Evolutionary conservation across 2,888 invertebrate genomes (phyloP).

Genomic region (Pristionchus japonicus): DNA sequence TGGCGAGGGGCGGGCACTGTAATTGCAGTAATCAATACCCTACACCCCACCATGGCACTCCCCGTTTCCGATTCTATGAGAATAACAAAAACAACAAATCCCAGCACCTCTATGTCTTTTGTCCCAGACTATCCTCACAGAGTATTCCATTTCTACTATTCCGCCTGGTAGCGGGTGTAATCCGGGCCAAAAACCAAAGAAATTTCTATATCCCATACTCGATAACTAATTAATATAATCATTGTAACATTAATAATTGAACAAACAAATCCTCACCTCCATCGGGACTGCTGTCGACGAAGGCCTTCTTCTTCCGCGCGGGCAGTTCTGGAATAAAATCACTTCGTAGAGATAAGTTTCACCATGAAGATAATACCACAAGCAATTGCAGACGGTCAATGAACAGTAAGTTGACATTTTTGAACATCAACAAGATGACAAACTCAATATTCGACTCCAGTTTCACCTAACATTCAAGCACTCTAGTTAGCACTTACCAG

Average conservation of each 20-base stretch:
- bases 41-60: too few relatives aligned
- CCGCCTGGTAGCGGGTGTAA: too few relatives aligned
- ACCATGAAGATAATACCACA: neutral
- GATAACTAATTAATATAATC: too few relatives aligned
- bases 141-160: too few relatives aligned
- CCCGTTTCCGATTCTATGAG: too few relatives aligned
- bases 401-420: neutral
- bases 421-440: neutral
- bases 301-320: neutral
- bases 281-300: slow-evolving; percentile 35
- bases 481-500: too few relatives aligned
- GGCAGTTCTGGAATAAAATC: neutral
- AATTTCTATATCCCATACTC: too few relatives aligned
- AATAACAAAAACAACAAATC: too few relatives aligned
- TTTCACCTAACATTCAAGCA: neutral
- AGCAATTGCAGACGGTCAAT: neutral
- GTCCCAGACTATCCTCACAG: too few relatives aligned
- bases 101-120: too few relatives aligned
- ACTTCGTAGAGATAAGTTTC: neutral
- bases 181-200: too few relatives aligned
- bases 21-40: too few relatives aligned
- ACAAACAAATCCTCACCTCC: neutral
- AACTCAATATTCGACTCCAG: neutral
- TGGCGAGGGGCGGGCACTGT: neutral
- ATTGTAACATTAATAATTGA: neutral